These are phyloP conservation scores for Parnassius apollo DNA, from an alignment of 2,888 invertebrate genomes.

Conservation along the genomic window DNA sequence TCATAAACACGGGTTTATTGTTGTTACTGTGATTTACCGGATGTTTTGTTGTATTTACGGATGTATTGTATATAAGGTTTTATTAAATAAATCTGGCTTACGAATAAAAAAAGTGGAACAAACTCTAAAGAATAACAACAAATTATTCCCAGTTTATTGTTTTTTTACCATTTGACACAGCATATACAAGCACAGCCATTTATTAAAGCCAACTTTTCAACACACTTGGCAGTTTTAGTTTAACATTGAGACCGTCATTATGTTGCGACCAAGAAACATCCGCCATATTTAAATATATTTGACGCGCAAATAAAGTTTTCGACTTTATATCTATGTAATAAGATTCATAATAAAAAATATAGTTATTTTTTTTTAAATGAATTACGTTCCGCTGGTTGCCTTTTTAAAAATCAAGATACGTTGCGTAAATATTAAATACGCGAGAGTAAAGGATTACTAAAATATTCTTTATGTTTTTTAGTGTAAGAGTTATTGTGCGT, in stretches of 20 bases:
- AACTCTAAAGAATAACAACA: not conserved
- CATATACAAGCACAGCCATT: slow-evolving; percentile 5
- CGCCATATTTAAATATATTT: slow-evolving; percentile 16
- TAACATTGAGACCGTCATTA: slow-evolving; percentile 22
- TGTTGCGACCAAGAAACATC: slow-evolving; percentile 24
- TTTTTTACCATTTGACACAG: not conserved
- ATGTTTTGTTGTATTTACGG: too few species aligned
- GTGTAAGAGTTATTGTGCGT: slow-evolving; percentile 12
- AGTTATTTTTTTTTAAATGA: slow-evolving; percentile 19
- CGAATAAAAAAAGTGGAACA: not conserved
- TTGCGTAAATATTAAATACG: slow-evolving; percentile 28
- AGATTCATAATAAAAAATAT: slow-evolving; percentile 7
- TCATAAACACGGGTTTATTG: not conserved
- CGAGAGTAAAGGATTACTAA: slow-evolving; percentile 9
- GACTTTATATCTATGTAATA: slow-evolving; percentile 13
- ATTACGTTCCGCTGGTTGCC: slow-evolving; percentile 31
- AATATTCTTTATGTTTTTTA: slow-evolving; percentile 12
- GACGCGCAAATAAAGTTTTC: slow-evolving; percentile 1
- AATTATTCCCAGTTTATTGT: not conserved
- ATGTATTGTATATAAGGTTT: not conserved
- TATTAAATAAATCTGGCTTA: not conserved
- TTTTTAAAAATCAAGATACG: slow-evolving; percentile 30
- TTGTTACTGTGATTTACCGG: slow-evolving; percentile 10
- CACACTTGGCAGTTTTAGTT: slow-evolving; percentile 13
- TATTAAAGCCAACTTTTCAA: slow-evolving; percentile 18